These are phyloP conservation scores for Acronicta psi DNA, from an alignment of 2,888 invertebrate genomes.

Conservation along the genomic window DNA sequence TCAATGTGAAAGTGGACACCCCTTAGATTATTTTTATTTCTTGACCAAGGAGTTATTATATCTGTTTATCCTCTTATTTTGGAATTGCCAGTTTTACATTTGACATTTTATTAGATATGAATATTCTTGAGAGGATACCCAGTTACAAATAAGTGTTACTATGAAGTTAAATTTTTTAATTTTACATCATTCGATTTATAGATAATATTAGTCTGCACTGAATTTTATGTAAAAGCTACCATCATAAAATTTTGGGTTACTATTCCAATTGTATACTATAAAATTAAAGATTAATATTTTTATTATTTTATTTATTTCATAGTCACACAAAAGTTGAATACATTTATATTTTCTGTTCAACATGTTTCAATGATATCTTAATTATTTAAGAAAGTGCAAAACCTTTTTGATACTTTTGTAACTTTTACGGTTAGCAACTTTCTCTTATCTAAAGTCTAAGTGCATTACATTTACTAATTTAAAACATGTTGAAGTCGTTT, in stretches of 20 bases:
- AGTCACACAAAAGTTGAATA: constrained; percentile 81
- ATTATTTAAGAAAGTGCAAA: constrained; percentile 56
- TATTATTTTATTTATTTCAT: constrained; percentile 74
- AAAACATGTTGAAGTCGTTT: constrained; percentile 76
- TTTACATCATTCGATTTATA: too few species aligned
- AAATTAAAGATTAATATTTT: constrained; percentile 68
- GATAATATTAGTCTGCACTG: too few species aligned
- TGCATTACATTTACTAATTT: constrained; percentile 60
- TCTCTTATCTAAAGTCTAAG: constrained; percentile 52
- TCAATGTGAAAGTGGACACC: too few species aligned
- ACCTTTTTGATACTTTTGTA: constrained; percentile 62
- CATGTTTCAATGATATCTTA: constrained; percentile 71
- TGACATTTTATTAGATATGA: too few species aligned
- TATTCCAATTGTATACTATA: constrained; percentile 55
- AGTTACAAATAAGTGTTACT: too few species aligned
- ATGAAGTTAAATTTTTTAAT: too few species aligned
- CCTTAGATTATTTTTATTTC: too few species aligned
- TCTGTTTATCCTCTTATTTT: too few species aligned
- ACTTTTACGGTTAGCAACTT: constrained; percentile 57
- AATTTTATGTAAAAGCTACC: neutral
- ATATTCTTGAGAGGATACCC: too few species aligned
- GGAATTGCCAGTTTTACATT: too few species aligned
- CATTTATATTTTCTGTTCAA: constrained; percentile 73
- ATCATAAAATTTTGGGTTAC: constrained; percentile 29
- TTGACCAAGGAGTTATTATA: too few species aligned